Conservation (phyloP, 2,888 invertebrate genomes). For the Drosophila aldrichi region DNA sequence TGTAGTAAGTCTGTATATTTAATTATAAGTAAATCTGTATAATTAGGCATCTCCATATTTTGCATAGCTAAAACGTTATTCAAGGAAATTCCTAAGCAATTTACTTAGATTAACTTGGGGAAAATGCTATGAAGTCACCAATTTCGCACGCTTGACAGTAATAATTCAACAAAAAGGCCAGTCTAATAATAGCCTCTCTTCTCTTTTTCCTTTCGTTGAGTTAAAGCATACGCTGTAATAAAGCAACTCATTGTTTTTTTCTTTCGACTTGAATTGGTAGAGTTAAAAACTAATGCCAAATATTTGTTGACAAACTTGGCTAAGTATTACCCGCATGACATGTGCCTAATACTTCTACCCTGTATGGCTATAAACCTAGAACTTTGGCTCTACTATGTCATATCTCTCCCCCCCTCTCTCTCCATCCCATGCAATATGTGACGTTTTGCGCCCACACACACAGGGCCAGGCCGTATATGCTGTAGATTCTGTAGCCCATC, state of each 20-base stretch:
- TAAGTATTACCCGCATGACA: not conserved
- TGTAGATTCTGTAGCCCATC: constrained; percentile 20
- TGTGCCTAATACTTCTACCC: not conserved
- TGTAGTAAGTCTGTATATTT: not conserved
- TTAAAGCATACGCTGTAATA: not conserved
- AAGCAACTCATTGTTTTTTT: constrained; percentile 15
- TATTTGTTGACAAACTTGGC: constrained; percentile 1
- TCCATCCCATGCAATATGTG: not conserved
- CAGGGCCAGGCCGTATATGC: constrained; percentile 9
- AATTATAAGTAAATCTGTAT: not conserved
- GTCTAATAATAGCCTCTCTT: not conserved
- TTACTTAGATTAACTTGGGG: not conserved
- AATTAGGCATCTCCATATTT: not conserved
- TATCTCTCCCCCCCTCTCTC: not conserved
- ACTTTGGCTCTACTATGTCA: constrained; percentile 9
- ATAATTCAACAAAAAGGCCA: not conserved
- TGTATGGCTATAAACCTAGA: constrained; percentile 12
- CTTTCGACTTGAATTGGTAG: constrained; percentile 3
- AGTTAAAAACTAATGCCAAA: not conserved
- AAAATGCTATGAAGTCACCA: not conserved
- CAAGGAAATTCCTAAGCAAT: not conserved
- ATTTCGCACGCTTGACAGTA: not conserved
- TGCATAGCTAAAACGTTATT: not conserved
- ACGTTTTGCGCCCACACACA: constrained; percentile 9
- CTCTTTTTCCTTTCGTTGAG: not conserved